These are phyloP conservation scores for Ammospiza caudacuta DNA, from an alignment of 2,113 vertebrate species.

Conservation along the genomic window DNA sequence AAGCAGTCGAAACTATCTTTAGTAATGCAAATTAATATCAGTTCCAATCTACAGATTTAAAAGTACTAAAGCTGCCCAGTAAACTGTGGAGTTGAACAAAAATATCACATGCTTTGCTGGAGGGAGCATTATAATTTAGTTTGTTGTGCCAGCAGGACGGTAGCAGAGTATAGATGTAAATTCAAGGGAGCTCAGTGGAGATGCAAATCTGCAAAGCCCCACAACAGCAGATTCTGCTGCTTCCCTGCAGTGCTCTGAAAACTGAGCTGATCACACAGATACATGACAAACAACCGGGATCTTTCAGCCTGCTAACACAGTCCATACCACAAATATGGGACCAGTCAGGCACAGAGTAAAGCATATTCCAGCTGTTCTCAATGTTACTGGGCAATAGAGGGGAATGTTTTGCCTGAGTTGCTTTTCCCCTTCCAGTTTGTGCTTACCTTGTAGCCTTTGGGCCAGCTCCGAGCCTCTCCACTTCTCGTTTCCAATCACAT, in stretches of 20 bases:
- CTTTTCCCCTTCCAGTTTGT: not conserved
- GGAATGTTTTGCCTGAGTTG: not conserved
- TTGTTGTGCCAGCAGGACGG: not conserved
- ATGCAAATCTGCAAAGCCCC: not conserved
- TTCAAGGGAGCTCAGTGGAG: not conserved
- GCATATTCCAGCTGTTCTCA: not conserved
- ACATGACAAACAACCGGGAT: accelerated
- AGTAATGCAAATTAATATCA: not conserved
- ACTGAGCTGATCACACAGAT: accelerated
- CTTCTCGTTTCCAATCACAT: slow-evolving; percentile 81
- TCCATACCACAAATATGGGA: not conserved
- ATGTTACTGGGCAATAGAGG: accelerated
- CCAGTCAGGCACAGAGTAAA: not conserved
- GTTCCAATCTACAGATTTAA: not conserved
- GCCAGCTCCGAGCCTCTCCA: slow-evolving; percentile 86
- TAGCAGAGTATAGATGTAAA: not conserved
- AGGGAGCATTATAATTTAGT: not conserved
- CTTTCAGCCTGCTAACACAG: not conserved
- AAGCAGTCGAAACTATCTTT: not conserved
- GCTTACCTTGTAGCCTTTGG: slow-evolving; percentile 82
- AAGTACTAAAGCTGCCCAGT: not conserved
- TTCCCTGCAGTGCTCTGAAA: not conserved
- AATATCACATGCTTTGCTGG: not conserved
- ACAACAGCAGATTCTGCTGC: not conserved
- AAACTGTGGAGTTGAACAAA: not conserved